Conservation (phyloP, 2,797 vertebrate species). For the Salmo trutta region DNA sequence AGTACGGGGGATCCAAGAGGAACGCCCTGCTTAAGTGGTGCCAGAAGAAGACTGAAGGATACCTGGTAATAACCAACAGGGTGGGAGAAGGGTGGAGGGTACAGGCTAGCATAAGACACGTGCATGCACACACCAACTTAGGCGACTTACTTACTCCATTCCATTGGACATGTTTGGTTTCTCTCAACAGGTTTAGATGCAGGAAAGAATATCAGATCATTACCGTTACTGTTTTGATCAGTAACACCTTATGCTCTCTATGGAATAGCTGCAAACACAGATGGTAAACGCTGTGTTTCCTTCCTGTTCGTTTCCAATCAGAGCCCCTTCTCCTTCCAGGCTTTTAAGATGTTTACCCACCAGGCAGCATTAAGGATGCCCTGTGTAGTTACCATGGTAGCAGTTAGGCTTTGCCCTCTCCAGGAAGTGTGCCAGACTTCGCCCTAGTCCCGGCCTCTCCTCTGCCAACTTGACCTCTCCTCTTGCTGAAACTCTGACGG, state of each 20-base stretch:
- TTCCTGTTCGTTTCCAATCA: background rate
- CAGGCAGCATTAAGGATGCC: background rate
- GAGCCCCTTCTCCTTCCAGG: background rate
- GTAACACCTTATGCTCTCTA: background rate
- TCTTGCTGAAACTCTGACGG: background rate
- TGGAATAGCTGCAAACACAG: background rate
- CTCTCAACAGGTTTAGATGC: background rate
- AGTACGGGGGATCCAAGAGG: conserved; percentile 88
- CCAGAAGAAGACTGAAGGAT: conserved; percentile 89
- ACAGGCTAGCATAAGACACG: background rate
- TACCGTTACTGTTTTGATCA: background rate
- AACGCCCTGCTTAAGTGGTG: conserved; percentile 88
- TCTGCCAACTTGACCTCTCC: background rate
- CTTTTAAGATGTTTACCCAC: conserved; percentile 37
- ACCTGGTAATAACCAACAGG: conserved; percentile 67
- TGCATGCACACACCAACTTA: background rate
- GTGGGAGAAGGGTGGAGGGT: background rate
- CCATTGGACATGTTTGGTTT: background rate
- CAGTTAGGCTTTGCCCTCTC: conserved; percentile 8
- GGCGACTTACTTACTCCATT: background rate
- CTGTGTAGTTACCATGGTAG: conserved; percentile 32
- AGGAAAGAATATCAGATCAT: background rate
- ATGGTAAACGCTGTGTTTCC: background rate
- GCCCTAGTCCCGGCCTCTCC: background rate
- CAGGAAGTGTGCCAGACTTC: conserved; percentile 37